Conservation (phyloP, 2,113 vertebrate genomes). For the Turdus rufiventris region DNA sequence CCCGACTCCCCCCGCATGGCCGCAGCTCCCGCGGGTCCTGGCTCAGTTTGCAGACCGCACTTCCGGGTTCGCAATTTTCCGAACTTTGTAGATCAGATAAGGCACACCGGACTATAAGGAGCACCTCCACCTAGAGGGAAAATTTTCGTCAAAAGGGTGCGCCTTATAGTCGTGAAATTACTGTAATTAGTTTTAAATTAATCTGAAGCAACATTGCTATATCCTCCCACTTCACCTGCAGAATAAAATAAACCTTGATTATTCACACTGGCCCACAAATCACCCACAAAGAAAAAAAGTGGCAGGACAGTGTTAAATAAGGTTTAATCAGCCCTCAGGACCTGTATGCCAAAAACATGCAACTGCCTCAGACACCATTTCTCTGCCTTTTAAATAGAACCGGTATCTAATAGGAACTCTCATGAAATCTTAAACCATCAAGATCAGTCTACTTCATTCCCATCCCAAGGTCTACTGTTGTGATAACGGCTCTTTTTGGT, state of each 20-base stretch:
- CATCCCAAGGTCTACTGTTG: neutral
- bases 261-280: neutral
- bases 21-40: no score
- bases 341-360: neutral
- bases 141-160: no score
- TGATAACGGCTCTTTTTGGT: neutral
- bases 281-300: neutral
- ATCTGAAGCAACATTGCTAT: neutral
- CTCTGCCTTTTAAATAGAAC: neutral
- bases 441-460: neutral
- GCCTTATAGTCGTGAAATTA: no score
- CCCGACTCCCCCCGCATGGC: no score
- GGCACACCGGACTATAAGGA: no score
- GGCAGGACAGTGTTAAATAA: neutral
- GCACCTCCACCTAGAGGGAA: no score
- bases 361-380: neutral
- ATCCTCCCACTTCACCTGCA: neutral
- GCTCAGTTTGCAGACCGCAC: no score
- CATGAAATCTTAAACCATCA: neutral
- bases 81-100: no score
- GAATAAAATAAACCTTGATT: neutral
- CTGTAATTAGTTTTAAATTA: neutral
- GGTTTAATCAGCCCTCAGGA: neutral
- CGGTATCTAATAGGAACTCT: neutral
- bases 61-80: no score